Evolutionary conservation across 37 sponge, comb jelly and placozoan genomes (phyloP).

Genomic region (Beroe ovata): DNA sequence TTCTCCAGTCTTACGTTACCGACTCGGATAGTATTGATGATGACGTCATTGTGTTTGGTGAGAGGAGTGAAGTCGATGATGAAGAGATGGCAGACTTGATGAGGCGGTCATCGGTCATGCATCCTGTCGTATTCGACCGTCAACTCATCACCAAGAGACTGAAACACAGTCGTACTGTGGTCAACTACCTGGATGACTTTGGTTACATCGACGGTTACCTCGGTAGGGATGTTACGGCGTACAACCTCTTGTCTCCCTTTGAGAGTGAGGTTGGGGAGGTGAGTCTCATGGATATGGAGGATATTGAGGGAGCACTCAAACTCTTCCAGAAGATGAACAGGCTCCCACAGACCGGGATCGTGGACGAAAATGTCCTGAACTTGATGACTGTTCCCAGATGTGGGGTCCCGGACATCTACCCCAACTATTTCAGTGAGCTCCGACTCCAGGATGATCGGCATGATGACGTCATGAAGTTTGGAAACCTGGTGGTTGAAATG

Average conservation of each 20-base stretch:
- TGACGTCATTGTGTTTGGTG: neutral
- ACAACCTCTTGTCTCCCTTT: neutral
- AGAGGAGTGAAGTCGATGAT: neutral
- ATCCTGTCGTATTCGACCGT: neutral
- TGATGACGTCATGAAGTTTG: neutral
- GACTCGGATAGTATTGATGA: neutral
- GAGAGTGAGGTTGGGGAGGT: neutral
- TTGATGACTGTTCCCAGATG: slow-evolving; percentile 40
- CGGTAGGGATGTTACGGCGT: neutral
- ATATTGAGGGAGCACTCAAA: slow-evolving; percentile 23
- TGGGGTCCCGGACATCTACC: slow-evolving; percentile 47
- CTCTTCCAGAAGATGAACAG: slow-evolving; percentile 45
- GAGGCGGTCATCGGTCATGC: neutral
- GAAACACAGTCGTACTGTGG: neutral
- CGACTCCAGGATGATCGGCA: too few relatives aligned
- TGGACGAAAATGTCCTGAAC: neutral
- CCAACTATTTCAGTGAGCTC: neutral
- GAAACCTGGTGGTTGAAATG: neutral
- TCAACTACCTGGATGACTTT: slow-evolving; percentile 59
- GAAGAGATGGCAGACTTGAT: neutral
- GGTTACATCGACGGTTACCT: slow-evolving; percentile 19
- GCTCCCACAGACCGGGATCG: neutral
- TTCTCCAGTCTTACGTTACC: neutral
- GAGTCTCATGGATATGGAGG: neutral
- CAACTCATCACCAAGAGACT: neutral